Evolutionary conservation across 1,140 invertebrate species (phyloP).

Genomic region (Thaumatotibia leucotreta): DNA sequence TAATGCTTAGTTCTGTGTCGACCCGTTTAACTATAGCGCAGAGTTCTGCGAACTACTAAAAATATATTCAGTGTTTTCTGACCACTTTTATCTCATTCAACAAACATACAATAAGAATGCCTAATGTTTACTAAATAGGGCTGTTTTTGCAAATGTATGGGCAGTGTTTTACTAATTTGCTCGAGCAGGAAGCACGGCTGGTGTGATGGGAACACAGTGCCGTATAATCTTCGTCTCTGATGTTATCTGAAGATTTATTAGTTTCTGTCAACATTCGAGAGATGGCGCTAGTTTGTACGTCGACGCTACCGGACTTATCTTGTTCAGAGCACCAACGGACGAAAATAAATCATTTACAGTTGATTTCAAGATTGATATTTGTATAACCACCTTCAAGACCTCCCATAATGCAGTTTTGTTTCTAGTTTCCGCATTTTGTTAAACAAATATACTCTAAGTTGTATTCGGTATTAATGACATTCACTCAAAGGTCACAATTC

Average conservation of each 20-base stretch:
- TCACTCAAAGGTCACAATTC: not conserved
- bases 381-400: not conserved
- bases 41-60: slow-evolving; percentile 68
- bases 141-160: slow-evolving; percentile 48
- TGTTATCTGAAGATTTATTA: slow-evolving; percentile 75
- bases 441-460: not conserved
- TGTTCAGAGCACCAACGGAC: not conserved
- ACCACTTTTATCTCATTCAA: slow-evolving; percentile 22
- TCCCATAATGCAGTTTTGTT: not conserved
- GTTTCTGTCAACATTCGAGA: slow-evolving; percentile 65
- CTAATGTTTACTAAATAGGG: slow-evolving; percentile 29
- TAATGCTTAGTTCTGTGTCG: slow-evolving; percentile 47
- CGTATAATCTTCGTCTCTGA: slow-evolving; percentile 73
- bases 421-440: not conserved
- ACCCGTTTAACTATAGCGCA: slow-evolving; percentile 45
- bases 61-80: slow-evolving; percentile 51
- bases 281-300: slow-evolving; percentile 64
- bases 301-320: slow-evolving; percentile 56
- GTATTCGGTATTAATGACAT: not conserved
- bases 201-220: slow-evolving; percentile 62
- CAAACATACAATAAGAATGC: slow-evolving; percentile 31
- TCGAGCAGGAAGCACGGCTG: slow-evolving; percentile 69
- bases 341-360: not conserved
- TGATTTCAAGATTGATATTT: not conserved
- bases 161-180: slow-evolving; percentile 65